Percentiles rank a stretch among this genome's conserved stretches.
Evolutionary conservation across 2,888 invertebrate species (phyloP).

Genomic region (Erannis defoliaria): DNA sequence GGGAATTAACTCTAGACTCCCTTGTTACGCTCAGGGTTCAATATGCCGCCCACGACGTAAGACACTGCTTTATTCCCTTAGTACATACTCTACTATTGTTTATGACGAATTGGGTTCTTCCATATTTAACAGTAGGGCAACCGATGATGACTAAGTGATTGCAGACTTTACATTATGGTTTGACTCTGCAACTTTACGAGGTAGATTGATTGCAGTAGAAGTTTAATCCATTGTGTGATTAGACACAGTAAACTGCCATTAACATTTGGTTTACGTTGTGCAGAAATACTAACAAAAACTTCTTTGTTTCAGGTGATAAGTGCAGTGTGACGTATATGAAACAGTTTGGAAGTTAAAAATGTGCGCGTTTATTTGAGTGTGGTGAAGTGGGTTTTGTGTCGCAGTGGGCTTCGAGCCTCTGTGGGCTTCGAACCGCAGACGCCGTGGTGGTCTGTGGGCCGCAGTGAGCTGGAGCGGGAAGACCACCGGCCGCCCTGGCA

Average conservation of each 20-base stretch:
- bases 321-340: conserved; percentile 62
- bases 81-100: too few relatives aligned
- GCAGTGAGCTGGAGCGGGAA: conserved; percentile 51
- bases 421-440: conserved; percentile 46
- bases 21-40: too few relatives aligned
- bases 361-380: conserved; percentile 20
- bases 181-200: too few relatives aligned
- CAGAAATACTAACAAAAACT: background rate
- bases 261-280: background rate
- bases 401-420: conserved; percentile 1
- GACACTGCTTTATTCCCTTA: too few relatives aligned
- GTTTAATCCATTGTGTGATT: too few relatives aligned
- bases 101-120: too few relatives aligned
- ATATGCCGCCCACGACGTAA: too few relatives aligned
- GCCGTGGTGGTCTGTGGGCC: conserved; percentile 32
- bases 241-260: background rate
- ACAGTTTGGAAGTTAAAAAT: conserved; percentile 44
- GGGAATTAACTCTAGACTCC: too few relatives aligned
- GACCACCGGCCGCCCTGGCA: conserved; percentile 55
- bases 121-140: too few relatives aligned
- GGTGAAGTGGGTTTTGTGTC: conserved; percentile 34
- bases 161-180: too few relatives aligned
- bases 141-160: too few relatives aligned
- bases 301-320: conserved; percentile 71
- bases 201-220: too few relatives aligned